phyloP scores from a whole-genome alignment of 2,113 vertebrate genomes.

The Bos javanicus region DNA sequence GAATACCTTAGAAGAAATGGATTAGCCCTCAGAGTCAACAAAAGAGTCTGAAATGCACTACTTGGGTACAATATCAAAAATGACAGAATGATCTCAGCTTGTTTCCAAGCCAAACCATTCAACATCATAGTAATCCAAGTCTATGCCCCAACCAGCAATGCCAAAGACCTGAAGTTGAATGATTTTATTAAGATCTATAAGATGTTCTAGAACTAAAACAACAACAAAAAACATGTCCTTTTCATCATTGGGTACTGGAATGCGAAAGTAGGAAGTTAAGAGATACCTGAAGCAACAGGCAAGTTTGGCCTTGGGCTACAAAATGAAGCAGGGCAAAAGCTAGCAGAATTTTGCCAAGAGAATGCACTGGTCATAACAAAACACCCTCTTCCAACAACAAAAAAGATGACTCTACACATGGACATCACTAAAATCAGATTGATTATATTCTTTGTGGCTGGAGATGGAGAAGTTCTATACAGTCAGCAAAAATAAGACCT shows the following conservation, averaged over 20 bases:
- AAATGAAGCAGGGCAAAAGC: neutral
- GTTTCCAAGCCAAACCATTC: neutral
- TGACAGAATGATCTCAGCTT: neutral
- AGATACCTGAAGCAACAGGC: neutral
- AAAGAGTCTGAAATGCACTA: neutral
- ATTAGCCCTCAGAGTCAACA: neutral
- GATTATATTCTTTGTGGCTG: neutral
- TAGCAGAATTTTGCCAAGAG: neutral
- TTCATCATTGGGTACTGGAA: neutral
- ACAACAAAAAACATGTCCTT: neutral
- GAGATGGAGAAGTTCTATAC: neutral
- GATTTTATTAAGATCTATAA: neutral
- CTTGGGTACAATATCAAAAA: neutral
- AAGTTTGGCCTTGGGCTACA: neutral
- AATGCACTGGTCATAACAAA: neutral
- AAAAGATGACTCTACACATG: neutral
- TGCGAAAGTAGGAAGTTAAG: neutral
- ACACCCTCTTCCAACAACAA: neutral
- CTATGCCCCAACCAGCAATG: neutral
- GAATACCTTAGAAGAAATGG: neutral
- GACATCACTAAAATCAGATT: neutral
- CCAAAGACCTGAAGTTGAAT: neutral
- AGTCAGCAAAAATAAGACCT: neutral
- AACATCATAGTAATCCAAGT: neutral
- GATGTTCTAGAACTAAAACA: neutral